phyloP scores from a whole-genome alignment of 2,888 invertebrate species.

The Trissolcus brochymenae region DNA sequence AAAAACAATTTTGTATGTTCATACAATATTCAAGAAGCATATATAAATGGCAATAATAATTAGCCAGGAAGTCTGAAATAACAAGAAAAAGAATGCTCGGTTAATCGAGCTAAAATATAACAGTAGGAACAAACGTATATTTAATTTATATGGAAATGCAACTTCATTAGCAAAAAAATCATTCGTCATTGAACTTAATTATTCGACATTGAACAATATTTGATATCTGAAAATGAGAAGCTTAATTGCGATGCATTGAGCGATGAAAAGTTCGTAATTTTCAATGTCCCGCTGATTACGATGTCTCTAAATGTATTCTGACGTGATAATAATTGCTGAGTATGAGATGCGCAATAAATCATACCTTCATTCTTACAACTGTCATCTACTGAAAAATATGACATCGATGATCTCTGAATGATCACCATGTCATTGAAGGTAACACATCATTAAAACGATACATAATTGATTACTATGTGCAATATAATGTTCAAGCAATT shows the following conservation, averaged over 20 bases:
- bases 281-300: slow-evolving; percentile 9
- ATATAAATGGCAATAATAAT: slow-evolving; percentile 22
- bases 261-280: slow-evolving; percentile 13
- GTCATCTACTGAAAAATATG: background rate
- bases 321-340: background rate
- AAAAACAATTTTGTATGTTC: background rate
- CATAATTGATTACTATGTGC: no score
- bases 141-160: slow-evolving; percentile 36
- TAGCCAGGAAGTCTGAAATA: slow-evolving; percentile 9
- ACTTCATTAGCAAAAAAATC: slow-evolving; percentile 36
- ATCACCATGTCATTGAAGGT: no score
- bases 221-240: slow-evolving; percentile 26
- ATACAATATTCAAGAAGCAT: slow-evolving; percentile 2
- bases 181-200: slow-evolving; percentile 24
- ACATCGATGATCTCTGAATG: no score
- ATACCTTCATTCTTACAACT: no score
- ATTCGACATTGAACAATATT: slow-evolving; percentile 27
- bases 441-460: no score
- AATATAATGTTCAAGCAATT: no score
- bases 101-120: slow-evolving; percentile 18
- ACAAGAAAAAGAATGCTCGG: slow-evolving; percentile 29
- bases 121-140: slow-evolving; percentile 8
- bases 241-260: slow-evolving; percentile 28
- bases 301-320: background rate
- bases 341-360: background rate